Base-by-base conservation (phyloP, 1,140 invertebrate species). In the Eubasilissa regina region DNA sequence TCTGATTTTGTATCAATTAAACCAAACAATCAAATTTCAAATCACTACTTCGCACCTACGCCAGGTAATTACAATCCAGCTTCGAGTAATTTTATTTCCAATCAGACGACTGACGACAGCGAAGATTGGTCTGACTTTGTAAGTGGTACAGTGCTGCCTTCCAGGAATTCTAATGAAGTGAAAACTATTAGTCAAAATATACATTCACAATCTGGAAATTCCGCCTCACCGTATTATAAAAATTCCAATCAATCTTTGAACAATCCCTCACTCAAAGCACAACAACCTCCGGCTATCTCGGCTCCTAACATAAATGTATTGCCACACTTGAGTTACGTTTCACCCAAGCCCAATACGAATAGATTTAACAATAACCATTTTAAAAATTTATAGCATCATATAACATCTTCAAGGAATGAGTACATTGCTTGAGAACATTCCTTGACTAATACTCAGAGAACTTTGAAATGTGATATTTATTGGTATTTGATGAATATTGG, bases 1-100 rank as follows among this genome's bases (percentile, higher is more conserved):
- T 90, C 90, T 4, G 91, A 92, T 35, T 91, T 91, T 85, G 90
- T 91, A 4, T 91, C 90, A 0, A 90, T 89, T 79, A 89, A 87
- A 25, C 87, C 88, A 0, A 86, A 66, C 73, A 35, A 77, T 76
- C 75, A 66, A 35, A 17, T 47, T 6, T 48, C 70, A 11, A 53
- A 47, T 45, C 15, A 73, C 64, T 81, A 83, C 35, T 45, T 47
- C 25, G 25, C 53, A 17, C 17, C 51, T 3, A 11, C 35, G 21
- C 21, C 62, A 15, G 53, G 43, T 47, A 35, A 13, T n/a, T 56
- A 58, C 43, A 78, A 45, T 70, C 66, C 48, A 55, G 21, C 15
- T 64, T 43, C 60, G 10, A 70, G 15, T 55, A 73, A 11, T 10
- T 73, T 73, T 55, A 9, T 45, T 47, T 25, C 64, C 10, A 79